Percentiles rank a stretch among this genome's conserved stretches.
Evolutionary conservation across 2,888 invertebrate genomes (phyloP).

Genomic region (Unio pictorum): DNA sequence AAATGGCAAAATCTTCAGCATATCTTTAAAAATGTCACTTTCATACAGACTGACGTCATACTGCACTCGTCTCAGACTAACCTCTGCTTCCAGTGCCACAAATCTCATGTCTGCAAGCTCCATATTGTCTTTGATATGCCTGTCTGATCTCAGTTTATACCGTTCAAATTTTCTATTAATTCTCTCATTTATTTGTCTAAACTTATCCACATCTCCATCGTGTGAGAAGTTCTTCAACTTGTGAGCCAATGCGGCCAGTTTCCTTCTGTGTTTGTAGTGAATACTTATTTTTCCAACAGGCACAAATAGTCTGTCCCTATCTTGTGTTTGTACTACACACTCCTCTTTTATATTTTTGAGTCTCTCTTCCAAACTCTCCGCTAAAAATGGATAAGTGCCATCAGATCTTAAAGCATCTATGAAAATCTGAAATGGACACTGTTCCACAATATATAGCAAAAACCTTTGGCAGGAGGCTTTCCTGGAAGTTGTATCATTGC

Average conservation of each 20-base stretch:
- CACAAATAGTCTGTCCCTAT: constrained; percentile 4
- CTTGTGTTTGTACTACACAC: background rate
- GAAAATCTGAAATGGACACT: constrained; percentile 13
- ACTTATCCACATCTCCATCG: constrained; percentile 13
- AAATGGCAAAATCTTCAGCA: constrained; percentile 22
- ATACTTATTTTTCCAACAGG: constrained; percentile 15
- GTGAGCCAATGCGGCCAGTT: constrained; percentile 14
- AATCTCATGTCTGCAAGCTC: constrained; percentile 22
- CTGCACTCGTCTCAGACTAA: constrained; percentile 14
- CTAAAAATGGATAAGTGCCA: constrained; percentile 13
- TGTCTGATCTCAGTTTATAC: constrained; percentile 8
- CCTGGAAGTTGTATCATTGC: constrained; percentile 2
- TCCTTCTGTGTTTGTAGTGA: constrained; percentile 2
- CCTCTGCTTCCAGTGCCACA: constrained; percentile 18
- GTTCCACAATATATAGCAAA: constrained; percentile 5
- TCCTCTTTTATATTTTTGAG: background rate
- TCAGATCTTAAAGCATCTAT: constrained; percentile 13
- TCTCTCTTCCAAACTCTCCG: constrained; percentile 10
- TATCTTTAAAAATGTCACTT: constrained; percentile 15
- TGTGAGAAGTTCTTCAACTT: constrained; percentile 19
- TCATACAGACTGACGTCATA: constrained; percentile 14
- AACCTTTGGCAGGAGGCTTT: constrained; percentile 8
- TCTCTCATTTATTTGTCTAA: constrained; percentile 4
- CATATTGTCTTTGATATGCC: constrained; percentile 8
- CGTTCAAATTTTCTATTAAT: constrained; percentile 12